Base-by-base conservation (phyloP, 2,888 invertebrate species). In the Rhingia rostrata region DNA sequence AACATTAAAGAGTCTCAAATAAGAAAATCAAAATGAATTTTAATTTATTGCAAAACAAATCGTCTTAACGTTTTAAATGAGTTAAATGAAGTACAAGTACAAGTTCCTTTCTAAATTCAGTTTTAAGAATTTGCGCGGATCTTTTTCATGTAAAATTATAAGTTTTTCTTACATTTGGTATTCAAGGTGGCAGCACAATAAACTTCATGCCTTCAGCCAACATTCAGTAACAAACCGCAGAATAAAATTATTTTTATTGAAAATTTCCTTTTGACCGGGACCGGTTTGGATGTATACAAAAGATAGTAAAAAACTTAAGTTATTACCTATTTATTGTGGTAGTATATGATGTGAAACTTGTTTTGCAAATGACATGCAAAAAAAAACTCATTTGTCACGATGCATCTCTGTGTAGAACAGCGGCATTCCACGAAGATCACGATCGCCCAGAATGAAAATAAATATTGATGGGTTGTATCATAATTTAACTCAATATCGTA, bases 381-480 rank as follows among this genome's bases (percentile, higher is more conserved):
- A 56, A 56, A n/a, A 54, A 64, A 56, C 63, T 73, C 39, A 73
- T 73, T 73, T 73, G 73, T 73, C 73, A 73, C 63, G 73, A 64
- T 73, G 73, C 73, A 73, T 63, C 63, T 37, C 53, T 47, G 30
- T 30, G 9, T 2, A 22, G 12, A 54, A 63, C 54, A 47, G 73
- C 43, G 63, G 45, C 54, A 73, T 63, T 39, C 53, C 54, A 33
- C 14, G n/a, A 35, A 73, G 73, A 73, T 73, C 54, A 63, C 54
- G 53, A 73, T 64, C 64, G 14, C 6, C n/a, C 4, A 53, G 7
- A 58, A 12, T 39, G 30, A 12, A 32, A 35, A 51, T 60, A 51
- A 45, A 72, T 72, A 63, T 51, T 53, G 53, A 72, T 45, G 43
- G 53, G 12, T 30, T n/a, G 41, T 60, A 49, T 58, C 9, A 9